A percentile compares a stretch with the other conserved stretches of the same genome.
Evolutionary conservation across 2,797 vertebrate species (phyloP).

Genomic region (Sardinella longiceps): DNA sequence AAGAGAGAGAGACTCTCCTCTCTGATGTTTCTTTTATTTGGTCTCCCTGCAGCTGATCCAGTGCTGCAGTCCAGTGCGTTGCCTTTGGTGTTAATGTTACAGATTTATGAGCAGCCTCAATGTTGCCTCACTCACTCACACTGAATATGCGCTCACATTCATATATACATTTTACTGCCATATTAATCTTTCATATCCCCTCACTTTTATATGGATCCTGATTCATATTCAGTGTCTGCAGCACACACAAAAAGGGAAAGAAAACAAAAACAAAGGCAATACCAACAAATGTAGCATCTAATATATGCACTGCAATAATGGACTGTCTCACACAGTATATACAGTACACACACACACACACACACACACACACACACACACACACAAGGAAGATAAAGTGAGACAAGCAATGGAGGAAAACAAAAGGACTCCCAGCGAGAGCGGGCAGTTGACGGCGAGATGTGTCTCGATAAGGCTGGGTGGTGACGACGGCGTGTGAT

Average conservation of each 20-base stretch:
- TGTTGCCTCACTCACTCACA: neutral
- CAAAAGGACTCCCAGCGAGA: neutral
- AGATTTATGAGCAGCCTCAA: neutral
- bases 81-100: neutral
- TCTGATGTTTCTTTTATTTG: conserved; percentile 23
- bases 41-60: conserved; percentile 13
- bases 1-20: neutral
- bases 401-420: neutral
- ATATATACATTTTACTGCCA: neutral
- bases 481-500: neutral
- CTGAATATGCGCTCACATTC: neutral
- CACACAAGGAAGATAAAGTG: neutral
- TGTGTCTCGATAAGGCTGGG: neutral
- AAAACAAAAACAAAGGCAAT: neutral
- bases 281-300: neutral
- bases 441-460: neutral
- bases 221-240: neutral
- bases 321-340: neutral
- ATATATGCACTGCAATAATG: conserved; percentile 21
- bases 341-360: too few relatives aligned
- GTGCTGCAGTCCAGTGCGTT: neutral
- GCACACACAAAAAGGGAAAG: neutral
- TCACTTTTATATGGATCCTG: conserved; percentile 1
- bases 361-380: too few relatives aligned
- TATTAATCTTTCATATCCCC: neutral